Base-by-base conservation (phyloP, 2,888 invertebrate genomes). In the Lasius platythorax region DNA sequence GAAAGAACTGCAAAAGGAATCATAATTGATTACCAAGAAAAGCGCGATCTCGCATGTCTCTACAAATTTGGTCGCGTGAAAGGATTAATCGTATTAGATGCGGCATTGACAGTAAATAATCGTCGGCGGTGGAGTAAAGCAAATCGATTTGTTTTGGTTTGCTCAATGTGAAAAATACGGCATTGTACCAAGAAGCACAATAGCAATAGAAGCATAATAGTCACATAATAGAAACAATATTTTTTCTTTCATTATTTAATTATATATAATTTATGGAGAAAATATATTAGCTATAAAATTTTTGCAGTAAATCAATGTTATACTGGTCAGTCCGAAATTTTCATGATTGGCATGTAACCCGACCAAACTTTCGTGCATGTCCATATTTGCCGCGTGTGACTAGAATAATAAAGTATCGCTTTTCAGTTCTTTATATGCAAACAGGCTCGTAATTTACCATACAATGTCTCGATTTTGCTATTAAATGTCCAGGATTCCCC, bases 301-400 rank as follows among this genome's bases (percentile, higher is more conserved):
- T 78, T 40, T 40, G 50, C 12, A n/a, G 2, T 12, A 82, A 58
- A 66, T 28, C 79, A n/a, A 37, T 53, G 12, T 50, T 53, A n/a
- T 28, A 33, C 12, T 18, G 53, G 23, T 82, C 43, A 18, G 12
- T 18, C 28, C 23, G 68, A 66, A 81, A 83, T 83, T 83, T 84
- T 90, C 78, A 84, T 75, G 83, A 70, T 33, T 61, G 76, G 61
- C 67, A 87, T 87, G 84, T 84, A 84, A 23, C 18, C 12, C 33
- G 87, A 84, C 85, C 87, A 64, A 87, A 89, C 87, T 91, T 91
- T 91, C 89, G 87, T 56, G 43, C 84, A 82, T 87, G 86, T 90
- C 76, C 84, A 83, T 81, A 82, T 87, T 82, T 78, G 66, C 37
- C 33, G 84, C 87, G 68, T 89, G 86, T 89, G 85, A 89, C 75